Base-by-base conservation (phyloP, 1,140 invertebrate genomes). In the Diorhabda sublineata region DNA sequence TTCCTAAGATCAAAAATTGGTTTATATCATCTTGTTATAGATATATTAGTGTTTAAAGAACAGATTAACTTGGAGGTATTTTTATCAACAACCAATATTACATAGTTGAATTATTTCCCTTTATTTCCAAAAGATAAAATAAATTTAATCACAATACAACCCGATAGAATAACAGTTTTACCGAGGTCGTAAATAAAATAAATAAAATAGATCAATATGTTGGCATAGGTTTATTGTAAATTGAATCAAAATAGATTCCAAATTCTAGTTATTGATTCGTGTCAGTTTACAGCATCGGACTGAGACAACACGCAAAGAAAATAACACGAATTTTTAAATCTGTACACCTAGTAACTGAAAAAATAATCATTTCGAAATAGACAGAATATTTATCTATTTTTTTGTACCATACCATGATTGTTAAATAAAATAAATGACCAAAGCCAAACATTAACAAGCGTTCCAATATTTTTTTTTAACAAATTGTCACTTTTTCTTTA, bases 111-210 rank as follows among this genome's bases (percentile, higher is more conserved):
- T 26, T 26, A 26, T 26, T 26, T 26, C 26, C 26, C 26, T 26
- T 26, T 26, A 26, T 26, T 26, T 26, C 26, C 26, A 26, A 26
- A 26, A 26, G 26, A 26, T 26, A 26, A 26, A 26, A 26, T 26
- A 26, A 26, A 26, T 26, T 26, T 26, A 26, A 26, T 26, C 26
- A 26, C 26, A 26, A 52, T 52, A 8, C 4, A 8, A n/a, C 47
- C 47, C n/a, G 47, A 52, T 52, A 52, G n/a, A 52, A 52, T 52
- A 52, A 52, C n/a, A 52, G 47, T 52, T 8, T 52, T 52, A 52
- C 4, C 6, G 47, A 52, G n/a, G n/a, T n/a, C 47, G n/a, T 52
- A 6, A 52, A 52, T n/a, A 52, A 52, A 8, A 52, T 52, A 52
- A 52, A 52, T 52, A 3, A 52, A 52, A 52, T 52, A 52, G 47